phyloP scores from a whole-genome alignment of 2,797 vertebrate species.

The Myiothlypis chrysogaster region DNA sequence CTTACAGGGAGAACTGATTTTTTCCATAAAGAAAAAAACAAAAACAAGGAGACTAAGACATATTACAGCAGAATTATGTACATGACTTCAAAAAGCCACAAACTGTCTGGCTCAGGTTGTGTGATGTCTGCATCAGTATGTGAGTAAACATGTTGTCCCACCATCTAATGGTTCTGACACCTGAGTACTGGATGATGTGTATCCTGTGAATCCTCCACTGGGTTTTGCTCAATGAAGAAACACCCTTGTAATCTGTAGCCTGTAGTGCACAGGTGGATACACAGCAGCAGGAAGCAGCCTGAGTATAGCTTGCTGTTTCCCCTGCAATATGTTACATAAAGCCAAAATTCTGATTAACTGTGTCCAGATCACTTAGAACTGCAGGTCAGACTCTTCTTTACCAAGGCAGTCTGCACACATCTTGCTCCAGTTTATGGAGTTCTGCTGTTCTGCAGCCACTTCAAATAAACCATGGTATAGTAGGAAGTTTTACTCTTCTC shows the following conservation, averaged over 20 bases:
- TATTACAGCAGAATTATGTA: neutral
- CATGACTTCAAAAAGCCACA: neutral
- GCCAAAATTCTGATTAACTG: neutral
- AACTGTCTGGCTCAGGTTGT: neutral
- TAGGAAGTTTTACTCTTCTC: neutral
- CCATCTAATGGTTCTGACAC: neutral
- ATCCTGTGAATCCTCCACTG: neutral
- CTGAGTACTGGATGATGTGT: neutral
- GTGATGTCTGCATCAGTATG: neutral
- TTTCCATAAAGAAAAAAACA: neutral
- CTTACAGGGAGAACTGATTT: neutral
- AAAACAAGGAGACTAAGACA: neutral
- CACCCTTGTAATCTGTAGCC: neutral
- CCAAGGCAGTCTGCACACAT: neutral
- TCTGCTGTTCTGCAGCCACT: neutral
- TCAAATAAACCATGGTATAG: neutral
- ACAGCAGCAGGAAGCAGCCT: neutral
- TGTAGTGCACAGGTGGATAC: neutral
- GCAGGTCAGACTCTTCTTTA: neutral
- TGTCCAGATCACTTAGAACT: neutral
- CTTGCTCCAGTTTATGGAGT: neutral
- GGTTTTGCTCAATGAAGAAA: neutral
- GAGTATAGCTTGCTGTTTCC: neutral
- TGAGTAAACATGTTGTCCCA: neutral
- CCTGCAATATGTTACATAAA: neutral